Conservation (phyloP, 2,888 invertebrate species). For the Acleris laterana region DNA sequence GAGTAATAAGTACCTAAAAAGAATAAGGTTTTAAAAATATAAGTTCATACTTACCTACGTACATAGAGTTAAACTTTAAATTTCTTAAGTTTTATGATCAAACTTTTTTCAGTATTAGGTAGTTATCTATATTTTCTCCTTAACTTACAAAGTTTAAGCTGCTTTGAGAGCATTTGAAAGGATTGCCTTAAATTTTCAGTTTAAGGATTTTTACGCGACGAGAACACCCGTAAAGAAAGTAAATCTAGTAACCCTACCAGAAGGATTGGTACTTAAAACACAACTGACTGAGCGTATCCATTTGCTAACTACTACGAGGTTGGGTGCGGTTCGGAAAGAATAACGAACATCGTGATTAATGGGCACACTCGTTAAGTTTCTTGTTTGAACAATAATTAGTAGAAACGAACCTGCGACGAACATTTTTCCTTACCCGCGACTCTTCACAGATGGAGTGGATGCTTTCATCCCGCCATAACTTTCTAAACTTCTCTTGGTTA, state of each 20-base stretch:
- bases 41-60: too few species aligned
- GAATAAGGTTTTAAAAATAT: too few species aligned
- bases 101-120: too few species aligned
- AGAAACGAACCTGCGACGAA: conserved; percentile 57
- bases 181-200: background rate
- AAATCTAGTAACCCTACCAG: conserved; percentile 21
- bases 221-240: background rate
- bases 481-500: conserved; percentile 80
- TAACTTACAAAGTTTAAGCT: too few species aligned
- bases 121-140: too few species aligned
- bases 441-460: conserved; percentile 42
- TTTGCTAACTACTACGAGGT: conserved; percentile 54
- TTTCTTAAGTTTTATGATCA: too few species aligned
- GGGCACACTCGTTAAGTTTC: conserved; percentile 63
- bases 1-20: too few species aligned
- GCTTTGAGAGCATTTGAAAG: too few species aligned
- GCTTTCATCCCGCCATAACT: conserved; percentile 71
- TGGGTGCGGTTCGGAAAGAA: conserved; percentile 51
- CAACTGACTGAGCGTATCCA: conserved; percentile 48
- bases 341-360: conserved; percentile 59
- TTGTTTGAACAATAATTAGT: conserved; percentile 74
- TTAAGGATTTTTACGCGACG: background rate
- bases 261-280: conserved; percentile 34
- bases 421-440: conserved; percentile 63
- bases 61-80: too few species aligned